These are phyloP conservation scores for Alfaro cultratus DNA, from an alignment of 2,797 vertebrate species.

Conservation along the genomic window DNA sequence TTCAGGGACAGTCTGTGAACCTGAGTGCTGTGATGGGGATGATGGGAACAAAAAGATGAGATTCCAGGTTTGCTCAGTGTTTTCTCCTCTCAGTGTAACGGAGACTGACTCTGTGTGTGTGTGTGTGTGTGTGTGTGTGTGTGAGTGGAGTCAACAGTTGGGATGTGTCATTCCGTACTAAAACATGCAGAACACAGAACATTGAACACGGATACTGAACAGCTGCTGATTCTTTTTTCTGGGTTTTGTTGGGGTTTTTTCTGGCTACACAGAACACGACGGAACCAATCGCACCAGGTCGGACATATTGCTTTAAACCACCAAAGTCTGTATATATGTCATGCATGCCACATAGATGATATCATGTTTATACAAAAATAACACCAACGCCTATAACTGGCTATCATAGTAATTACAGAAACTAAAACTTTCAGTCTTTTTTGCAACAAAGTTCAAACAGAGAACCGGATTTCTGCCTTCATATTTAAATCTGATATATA, in stretches of 20 bases:
- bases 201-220: conserved; percentile 83
- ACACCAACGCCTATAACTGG: conserved; percentile 90
- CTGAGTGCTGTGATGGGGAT: conserved; percentile 4
- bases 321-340: conserved; percentile 87
- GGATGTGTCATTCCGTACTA: conserved; percentile 82
- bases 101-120: conserved; percentile 24
- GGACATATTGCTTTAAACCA: conserved; percentile 91
- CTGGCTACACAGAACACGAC: conserved; percentile 85
- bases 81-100: conserved; percentile 73
- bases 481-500: conserved; percentile 44
- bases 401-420: conserved; percentile 87
- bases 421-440: conserved; percentile 76
- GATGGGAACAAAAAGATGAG: conserved; percentile 15
- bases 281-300: conserved; percentile 86
- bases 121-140: conserved; percentile 33
- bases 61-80: conserved; percentile 71
- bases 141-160: conserved; percentile 72
- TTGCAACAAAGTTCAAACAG: conserved; percentile 71
- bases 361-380: conserved; percentile 93
- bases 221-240: conserved; percentile 69
- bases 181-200: conserved; percentile 88
- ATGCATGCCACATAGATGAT: conserved; percentile 95
- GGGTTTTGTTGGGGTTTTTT: conserved; percentile 68
- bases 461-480: conserved; percentile 49
- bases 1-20: conserved; percentile 13